These are phyloP conservation scores for Oryctes rhinoceros DNA, from an alignment of 1,140 invertebrate genomes.

Conservation along the genomic window DNA sequence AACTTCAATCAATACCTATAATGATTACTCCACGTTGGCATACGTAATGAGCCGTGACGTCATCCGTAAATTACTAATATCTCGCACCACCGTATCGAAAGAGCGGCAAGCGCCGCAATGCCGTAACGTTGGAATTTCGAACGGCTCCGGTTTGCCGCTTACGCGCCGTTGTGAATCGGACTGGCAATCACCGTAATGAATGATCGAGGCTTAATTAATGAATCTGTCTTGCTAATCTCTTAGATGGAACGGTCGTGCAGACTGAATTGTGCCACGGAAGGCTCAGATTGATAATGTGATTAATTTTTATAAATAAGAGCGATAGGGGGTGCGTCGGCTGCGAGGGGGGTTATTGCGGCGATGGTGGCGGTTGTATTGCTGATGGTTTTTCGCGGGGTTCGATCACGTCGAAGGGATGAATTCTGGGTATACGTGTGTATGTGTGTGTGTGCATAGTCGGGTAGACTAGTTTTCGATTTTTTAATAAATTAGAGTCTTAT, in stretches of 20 bases:
- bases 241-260: constrained; percentile 58
- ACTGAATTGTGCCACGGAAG: constrained; percentile 53
- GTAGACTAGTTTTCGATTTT: constrained; percentile 45
- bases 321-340: constrained; percentile 47
- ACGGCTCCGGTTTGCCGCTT: constrained; percentile 8
- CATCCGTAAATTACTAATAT: constrained; percentile 53
- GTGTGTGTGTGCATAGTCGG: background rate
- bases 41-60: constrained; percentile 58
- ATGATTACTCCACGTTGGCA: constrained; percentile 57
- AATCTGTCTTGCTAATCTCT: constrained; percentile 63
- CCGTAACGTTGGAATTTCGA: constrained; percentile 16
- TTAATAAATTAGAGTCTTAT: constrained; percentile 47
- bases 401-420: constrained; percentile 10
- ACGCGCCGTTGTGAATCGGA: constrained; percentile 32
- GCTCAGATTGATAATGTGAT: constrained; percentile 61
- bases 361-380: constrained; percentile 24
- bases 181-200: constrained; percentile 61
- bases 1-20: constrained; percentile 57
- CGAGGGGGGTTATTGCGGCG: background rate
- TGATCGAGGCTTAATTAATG: constrained; percentile 61
- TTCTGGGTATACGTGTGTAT: background rate
- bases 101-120: constrained; percentile 40
- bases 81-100: background rate
- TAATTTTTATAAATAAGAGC: constrained; percentile 58
- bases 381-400: constrained; percentile 35